A percentile compares a stretch with the other conserved stretches of the same genome.
Conservation (phyloP, 2,888 invertebrate species). For the Calliopum simillimum region DNA sequence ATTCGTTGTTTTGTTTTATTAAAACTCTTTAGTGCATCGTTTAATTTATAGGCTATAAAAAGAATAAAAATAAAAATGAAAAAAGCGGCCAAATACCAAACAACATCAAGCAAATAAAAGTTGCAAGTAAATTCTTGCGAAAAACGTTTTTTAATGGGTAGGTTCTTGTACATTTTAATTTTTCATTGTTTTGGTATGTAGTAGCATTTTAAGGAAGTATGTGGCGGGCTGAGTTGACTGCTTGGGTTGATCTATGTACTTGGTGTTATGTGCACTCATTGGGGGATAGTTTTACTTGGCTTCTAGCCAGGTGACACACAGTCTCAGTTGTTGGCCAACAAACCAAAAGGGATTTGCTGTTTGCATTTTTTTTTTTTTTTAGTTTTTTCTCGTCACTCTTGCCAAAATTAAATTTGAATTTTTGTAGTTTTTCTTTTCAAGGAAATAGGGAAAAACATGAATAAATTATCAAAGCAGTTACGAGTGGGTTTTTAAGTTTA, state of each 20-base stretch:
- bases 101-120: not conserved
- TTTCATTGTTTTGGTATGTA: not conserved
- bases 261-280: not conserved
- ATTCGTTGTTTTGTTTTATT: too few relatives aligned
- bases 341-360: not conserved
- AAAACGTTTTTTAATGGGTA: slow-evolving; percentile 28
- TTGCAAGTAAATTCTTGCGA: not conserved
- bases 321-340: slow-evolving; percentile 35
- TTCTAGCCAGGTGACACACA: slow-evolving; percentile 40
- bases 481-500: not conserved
- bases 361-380: not conserved
- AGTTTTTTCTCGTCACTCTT: not conserved
- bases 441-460: not conserved
- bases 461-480: not conserved
- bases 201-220: not conserved
- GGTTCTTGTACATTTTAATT: not conserved
- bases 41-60: slow-evolving; percentile 18
- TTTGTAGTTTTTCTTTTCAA: not conserved
- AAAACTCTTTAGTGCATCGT: not conserved
- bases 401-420: slow-evolving; percentile 18
- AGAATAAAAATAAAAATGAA: not conserved
- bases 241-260: not conserved
- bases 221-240: not conserved
- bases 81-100: not conserved
- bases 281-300: slow-evolving; percentile 27